Evolutionary conservation across 2,888 invertebrate species (phyloP), one percentile per base, ranked within the genome.

Genomic region (Amorpha juglandis): DNA sequence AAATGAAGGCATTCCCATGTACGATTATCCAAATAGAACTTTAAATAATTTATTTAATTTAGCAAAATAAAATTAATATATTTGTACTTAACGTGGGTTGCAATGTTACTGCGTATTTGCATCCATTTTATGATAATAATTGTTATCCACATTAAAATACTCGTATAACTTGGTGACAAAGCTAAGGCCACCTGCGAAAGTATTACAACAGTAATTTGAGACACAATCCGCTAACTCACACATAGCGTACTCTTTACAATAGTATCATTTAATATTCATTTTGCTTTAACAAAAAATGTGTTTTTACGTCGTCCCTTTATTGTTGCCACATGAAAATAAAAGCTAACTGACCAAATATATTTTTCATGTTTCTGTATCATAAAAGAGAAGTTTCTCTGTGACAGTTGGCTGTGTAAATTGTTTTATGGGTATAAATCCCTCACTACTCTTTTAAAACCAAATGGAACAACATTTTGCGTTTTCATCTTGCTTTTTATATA

Each of bases 251-350:
- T 58, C 21, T 42, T 19, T 58, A 35, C n/a, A 53, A 14, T 50
- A 14, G 50, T 42, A 12, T 19, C 9, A 42, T 58, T 58, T 38
- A 42, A 58, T 58, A 58, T 58, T 58, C 58, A 58, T 42, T 19
- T 42, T 2, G 50, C 6, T 19, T 33, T 19, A 38, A 58, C 42
- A 16, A 58, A 55, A 58, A 58, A 58, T 58, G 9, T 58, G 27
- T 42, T 33, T 38, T 12, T 42, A 19, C 58, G 19, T 38, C 33
- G 16, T 16, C 42, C 1, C 19, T 58, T 38, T 38, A 4, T 58
- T 58, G 58, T 58, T 58, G 58, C 19, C 11, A 42, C 42, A 58
- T 58, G 11, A 52, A 52, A 51, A 51, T 19, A 38, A 58, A 58
- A 38, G 12, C 38, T 14, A 52, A 52, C 52, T 52, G 14, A 52